Conservation (phyloP, 2,113 vertebrate genomes). For the Parotia lawesii region DNA sequence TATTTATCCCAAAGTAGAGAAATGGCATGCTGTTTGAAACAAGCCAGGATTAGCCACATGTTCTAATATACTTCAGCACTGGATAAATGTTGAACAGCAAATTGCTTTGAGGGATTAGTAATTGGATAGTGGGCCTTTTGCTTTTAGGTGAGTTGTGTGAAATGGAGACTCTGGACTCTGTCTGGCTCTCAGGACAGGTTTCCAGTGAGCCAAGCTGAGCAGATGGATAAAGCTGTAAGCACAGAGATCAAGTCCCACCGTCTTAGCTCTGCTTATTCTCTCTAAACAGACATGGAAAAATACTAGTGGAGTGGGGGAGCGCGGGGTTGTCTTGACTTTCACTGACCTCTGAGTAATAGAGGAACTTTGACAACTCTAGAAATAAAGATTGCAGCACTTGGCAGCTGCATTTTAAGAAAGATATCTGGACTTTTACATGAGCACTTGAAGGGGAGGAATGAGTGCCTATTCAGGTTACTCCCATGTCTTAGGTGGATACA, state of each 20-base stretch:
- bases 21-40: slow-evolving; percentile 1
- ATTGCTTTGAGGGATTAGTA: slow-evolving; percentile 46
- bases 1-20: slow-evolving; percentile 13
- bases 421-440: not conserved
- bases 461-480: not conserved
- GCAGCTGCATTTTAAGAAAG: not conserved
- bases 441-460: not conserved
- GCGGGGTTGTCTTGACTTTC: not conserved
- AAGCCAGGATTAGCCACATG: slow-evolving; percentile 1
- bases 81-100: slow-evolving; percentile 40
- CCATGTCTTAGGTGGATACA: not conserved
- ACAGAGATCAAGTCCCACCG: not conserved
- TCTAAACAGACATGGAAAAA: not conserved
- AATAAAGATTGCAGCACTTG: not conserved
- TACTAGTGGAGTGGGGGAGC: not conserved
- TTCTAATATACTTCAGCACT: not conserved
- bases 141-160: slow-evolving; percentile 41
- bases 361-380: not conserved
- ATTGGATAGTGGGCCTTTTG: slow-evolving; percentile 38
- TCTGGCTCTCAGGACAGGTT: not conserved
- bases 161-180: not conserved
- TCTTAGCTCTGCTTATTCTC: not conserved
- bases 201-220: not conserved
- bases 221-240: not conserved
- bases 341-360: not conserved